Base-by-base conservation (phyloP, 2,888 invertebrate genomes). In the Proisotoma minuta region DNA sequence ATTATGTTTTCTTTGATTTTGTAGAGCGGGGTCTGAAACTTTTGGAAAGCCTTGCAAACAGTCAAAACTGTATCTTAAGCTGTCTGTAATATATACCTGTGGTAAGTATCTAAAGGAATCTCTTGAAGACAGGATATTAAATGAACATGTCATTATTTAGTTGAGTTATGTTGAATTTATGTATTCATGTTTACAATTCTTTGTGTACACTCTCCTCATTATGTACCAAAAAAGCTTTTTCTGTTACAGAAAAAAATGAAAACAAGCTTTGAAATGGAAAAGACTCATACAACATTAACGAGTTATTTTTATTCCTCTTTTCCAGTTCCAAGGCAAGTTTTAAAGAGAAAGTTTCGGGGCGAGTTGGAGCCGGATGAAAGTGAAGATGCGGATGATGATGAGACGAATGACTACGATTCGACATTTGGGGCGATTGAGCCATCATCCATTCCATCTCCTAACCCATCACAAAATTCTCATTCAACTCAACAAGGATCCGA, bases 331-430 rank as follows among this genome's bases (percentile, higher is more conserved):
- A 82, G 90, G 70, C 87, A 87, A 76, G 89, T 92, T 60, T 81
- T 92, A 65, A 88, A 88, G 76, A 89, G 89, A 78, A 84, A 87
- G 71, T 91, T 87, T 78, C 88, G 89, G 76, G 88, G 88, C 66
- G 84, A 85, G 28, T 83, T 87, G 53, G 89, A 89, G 78, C 82
- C 85, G 68, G 91, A 91, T 77, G 91, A 91, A 77, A 83, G 84
- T 22, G 75, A 78, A 26, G 82, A 82, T 63, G 78, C 81, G 66
- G 80, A 81, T 58, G 82, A 83, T 69, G 82, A 82, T 72, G 79
- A 82, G 68, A 81, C 63, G 39, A 49, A 60, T 54, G 62, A 82
- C 79, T 78, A 81, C 78, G 81, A 78, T 74, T 68, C 75, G 67
- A 74, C 79, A 76, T 69, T 75, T 75, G 76, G 79, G 53, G 76